Evolutionary conservation across 2,888 invertebrate species (phyloP).

Genomic region (Polydesmus complanatus): DNA sequence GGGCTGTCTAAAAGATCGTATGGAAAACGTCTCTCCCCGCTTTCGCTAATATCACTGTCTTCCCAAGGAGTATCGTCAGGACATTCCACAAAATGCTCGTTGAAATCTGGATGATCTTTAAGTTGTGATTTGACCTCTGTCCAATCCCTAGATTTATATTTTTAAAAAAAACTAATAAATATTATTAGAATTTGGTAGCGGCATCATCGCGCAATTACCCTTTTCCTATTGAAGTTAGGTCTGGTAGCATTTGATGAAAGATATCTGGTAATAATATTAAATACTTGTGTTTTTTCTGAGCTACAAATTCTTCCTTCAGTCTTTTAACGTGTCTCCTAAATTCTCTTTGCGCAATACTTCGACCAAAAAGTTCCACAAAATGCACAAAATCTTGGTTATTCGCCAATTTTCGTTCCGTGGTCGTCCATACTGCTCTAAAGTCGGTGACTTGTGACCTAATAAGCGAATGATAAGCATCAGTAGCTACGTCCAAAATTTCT

Average conservation of each 20-base stretch:
- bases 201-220: constrained; percentile 33
- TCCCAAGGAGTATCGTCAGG: constrained; percentile 64
- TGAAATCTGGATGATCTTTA: constrained; percentile 81
- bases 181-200: neutral
- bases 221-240: constrained; percentile 50
- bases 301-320: constrained; percentile 64
- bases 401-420: constrained; percentile 68
- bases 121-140: constrained; percentile 68
- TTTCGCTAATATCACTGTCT: constrained; percentile 50
- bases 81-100: constrained; percentile 77
- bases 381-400: constrained; percentile 78
- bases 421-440: constrained; percentile 69
- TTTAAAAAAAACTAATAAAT: constrained; percentile 7
- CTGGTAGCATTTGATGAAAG: constrained; percentile 62
- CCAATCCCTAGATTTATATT: constrained; percentile 59
- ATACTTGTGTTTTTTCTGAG: constrained; percentile 58
- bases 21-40: constrained; percentile 63
- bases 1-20: constrained; percentile 79
- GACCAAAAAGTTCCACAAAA: constrained; percentile 74
- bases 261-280: constrained; percentile 62
- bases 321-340: constrained; percentile 65
- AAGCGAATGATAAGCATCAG: constrained; percentile 75
- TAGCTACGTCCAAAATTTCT: constrained; percentile 76
- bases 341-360: constrained; percentile 62
- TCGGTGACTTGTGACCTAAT: constrained; percentile 54